Base-by-base conservation (phyloP, 2,113 vertebrate species). In the Mirza zaza region DNA sequence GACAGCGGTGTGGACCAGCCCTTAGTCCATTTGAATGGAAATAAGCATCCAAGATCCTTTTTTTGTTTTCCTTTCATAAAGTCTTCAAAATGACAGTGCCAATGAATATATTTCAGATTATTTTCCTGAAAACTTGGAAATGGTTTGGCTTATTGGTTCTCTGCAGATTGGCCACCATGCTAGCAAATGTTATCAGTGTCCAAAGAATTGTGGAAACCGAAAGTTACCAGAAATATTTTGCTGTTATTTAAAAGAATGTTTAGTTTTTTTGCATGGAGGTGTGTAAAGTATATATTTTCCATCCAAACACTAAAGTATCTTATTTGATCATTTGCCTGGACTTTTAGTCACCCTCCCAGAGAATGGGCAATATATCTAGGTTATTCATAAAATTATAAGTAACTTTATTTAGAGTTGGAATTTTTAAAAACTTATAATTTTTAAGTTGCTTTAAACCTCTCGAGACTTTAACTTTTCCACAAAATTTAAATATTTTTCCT, bases 361-460 rank as follows among this genome's bases (percentile, higher is more conserved):
- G 52, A 87, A 42, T 17, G 57, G 59, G 36, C 39, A 7, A 11
- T 25, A 21, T 45, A 23, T 10, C 36, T 17, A 50, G 45, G 36
- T 23, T 36, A 45, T 25, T 81, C 15, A 45, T 65, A 20, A 73
- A 87, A 59, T 57, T 42, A 65, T 4, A 48, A 55, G 73, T 29
- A 86, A 71, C n/a, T 65, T 65, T 45, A n/a, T n/a, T 29, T 42
- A 45, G 57, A 87, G 23, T 57, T 39, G 63, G 25, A 50, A 7
- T 92, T 95, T 81, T 86, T 36, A 27, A 82, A 87, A 67, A 36
- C 21, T 87, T 45, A 13, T 11, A 52, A 32, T 45, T 91, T 73
- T 75, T 67, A 39, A 80, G 39, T 71, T 79, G 15, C 55, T 85
- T 67, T 67, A 65, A 80, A 50, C 25, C 18, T 55, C 48, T 90